Percentiles rank a stretch among this genome's conserved stretches.
Evolutionary conservation across 2,113 vertebrate genomes (phyloP).

Genomic region (Psittacara wagleri): DNA sequence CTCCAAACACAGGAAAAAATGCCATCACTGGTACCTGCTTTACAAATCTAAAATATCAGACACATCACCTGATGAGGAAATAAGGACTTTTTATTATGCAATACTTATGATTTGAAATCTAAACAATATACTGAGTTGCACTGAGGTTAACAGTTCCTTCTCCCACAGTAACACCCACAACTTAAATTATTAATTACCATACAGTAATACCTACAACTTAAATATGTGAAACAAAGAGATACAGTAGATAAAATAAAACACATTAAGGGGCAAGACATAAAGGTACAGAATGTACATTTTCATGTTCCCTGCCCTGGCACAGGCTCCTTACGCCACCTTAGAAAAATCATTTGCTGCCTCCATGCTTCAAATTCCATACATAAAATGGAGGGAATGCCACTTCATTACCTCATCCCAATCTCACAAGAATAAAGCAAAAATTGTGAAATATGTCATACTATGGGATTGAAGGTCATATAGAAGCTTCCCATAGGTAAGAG

Average conservation of each 20-base stretch:
- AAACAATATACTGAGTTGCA: background rate
- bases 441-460: background rate
- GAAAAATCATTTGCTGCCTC: background rate
- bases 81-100: background rate
- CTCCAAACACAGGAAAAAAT: background rate
- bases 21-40: background rate
- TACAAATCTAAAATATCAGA: background rate
- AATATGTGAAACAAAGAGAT: background rate
- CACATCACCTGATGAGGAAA: background rate
- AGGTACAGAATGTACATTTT: background rate
- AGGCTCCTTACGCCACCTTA: rapidly evolving
- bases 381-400: background rate
- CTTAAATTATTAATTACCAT: background rate
- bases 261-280: background rate
- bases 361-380: background rate
- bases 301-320: background rate
- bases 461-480: background rate
- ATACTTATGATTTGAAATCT: background rate
- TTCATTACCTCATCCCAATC: background rate
- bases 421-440: background rate
- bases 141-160: background rate
- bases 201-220: background rate
- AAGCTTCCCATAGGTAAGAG: background rate
- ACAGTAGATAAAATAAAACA: background rate
- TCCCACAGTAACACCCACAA: background rate